These are phyloP conservation scores for Dendrocopos noguchii DNA, from an alignment of 2,113 vertebrate genomes.

Conservation along the genomic window DNA sequence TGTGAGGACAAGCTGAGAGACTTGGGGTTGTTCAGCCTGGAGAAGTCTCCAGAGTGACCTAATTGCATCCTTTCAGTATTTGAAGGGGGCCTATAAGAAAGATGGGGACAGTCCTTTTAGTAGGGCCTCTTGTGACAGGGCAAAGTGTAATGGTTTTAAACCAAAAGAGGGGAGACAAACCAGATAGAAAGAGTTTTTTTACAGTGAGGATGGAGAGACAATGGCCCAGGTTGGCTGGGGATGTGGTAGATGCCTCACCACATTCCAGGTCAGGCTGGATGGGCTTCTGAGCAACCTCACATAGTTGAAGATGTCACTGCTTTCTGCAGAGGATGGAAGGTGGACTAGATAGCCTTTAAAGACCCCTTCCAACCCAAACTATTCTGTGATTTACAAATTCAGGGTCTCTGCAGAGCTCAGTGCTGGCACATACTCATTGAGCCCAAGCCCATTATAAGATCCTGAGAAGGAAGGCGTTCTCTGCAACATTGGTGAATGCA, in stretches of 20 bases:
- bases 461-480: background rate
- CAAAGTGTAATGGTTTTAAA: background rate
- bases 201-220: background rate
- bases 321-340: background rate
- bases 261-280: background rate
- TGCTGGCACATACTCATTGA: rapidly evolving
- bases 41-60: background rate
- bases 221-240: background rate
- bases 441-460: rapidly evolving
- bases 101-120: background rate
- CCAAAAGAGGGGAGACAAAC: background rate
- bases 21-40: background rate
- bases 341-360: background rate
- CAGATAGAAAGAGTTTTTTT: background rate
- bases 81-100: background rate
- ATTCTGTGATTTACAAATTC: background rate
- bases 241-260: background rate
- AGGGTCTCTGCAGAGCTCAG: background rate
- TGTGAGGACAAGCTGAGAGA: background rate
- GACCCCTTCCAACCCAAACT: background rate
- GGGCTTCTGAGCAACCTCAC: background rate
- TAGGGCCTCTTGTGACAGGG: background rate
- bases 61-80: background rate
- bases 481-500: background rate
- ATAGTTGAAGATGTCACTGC: background rate